Evolutionary conservation across 2,888 invertebrate species (phyloP), one percentile per base, ranked within the genome.

Genomic region (Drosophila neonasuta): DNA sequence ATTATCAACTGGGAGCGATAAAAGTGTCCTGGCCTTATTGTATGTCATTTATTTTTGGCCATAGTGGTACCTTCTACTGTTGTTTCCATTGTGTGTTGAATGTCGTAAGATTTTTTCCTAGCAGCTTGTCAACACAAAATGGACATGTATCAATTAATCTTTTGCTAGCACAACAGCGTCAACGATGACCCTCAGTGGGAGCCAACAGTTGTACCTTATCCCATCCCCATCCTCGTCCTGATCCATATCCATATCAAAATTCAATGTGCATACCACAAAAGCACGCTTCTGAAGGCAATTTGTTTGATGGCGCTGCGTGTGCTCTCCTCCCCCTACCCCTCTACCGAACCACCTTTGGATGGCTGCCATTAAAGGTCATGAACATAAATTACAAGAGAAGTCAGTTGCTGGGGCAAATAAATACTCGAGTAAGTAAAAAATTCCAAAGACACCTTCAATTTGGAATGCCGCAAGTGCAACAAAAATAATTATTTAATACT

Each of bases 71-170:
- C 73, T 71, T 70, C 59, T 50, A 60, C 63, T 58, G 68, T 58
- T 65, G 46, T 57, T 11, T 56, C 50, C 51, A 58, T 63, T 63
- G 63, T 66, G 68, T 64, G 61, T 36, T 36, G 71, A 60, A 66
- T 69, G 71, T 30, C 49, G 41, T 51, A 69, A 79, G 84, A 86
- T 86, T 86, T 83, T 74, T 71, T 77, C 68, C 79, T 68, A 69
- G 68, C 72, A 62, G 80, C 80, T 83, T 87, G 84, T 86, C 88
- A 88, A 86, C 83, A 84, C 77, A 75, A 86, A 87, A 87, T 86
- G 84, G 84, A 87, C 87, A 87, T 79, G 88, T 84, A 84, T 84
- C 84, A 87, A 87, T 84, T 84, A 84, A 84, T 87, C 84, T 84
- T 84, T 79, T 55, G 74, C 50, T 62, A 49, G n/a, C 44, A 34